Evolutionary conservation across 2,113 vertebrate genomes (phyloP).

Genomic region (Anser brachyrhynchus): DNA sequence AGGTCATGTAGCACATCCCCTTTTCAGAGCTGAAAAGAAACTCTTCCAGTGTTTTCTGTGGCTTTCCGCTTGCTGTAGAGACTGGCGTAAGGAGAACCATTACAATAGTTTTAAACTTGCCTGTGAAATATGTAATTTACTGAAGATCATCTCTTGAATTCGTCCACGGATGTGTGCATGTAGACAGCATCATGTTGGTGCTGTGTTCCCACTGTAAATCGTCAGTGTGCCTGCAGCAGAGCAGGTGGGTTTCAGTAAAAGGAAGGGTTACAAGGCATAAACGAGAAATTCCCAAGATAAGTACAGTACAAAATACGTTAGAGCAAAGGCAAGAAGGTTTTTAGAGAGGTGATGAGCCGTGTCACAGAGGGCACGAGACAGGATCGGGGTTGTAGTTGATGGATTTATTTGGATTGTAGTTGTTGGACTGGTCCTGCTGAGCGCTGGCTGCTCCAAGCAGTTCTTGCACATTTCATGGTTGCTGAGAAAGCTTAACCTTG

Average conservation of each 20-base stretch:
- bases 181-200: background rate
- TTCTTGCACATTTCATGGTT: rapidly evolving
- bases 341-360: background rate
- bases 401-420: background rate
- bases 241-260: background rate
- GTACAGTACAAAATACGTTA: background rate
- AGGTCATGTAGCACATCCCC: background rate
- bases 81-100: background rate
- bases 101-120: background rate
- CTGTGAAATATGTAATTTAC: background rate
- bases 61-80: background rate
- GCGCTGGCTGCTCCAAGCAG: background rate
- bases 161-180: background rate
- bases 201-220: rapidly evolving
- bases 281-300: background rate
- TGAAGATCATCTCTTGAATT: background rate
- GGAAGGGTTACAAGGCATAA: background rate
- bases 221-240: background rate
- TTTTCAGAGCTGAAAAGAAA: background rate
- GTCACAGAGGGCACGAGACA: too few relatives aligned
- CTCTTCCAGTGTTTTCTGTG: background rate
- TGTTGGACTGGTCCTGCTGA: background rate
- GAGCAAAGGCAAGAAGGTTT: background rate
- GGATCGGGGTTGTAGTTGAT: background rate
- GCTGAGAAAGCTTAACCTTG: background rate